Evolutionary conservation across 1,140 invertebrate genomes (phyloP), one percentile per base, ranked within the genome.

Genomic region (Pogonomyrmex californicus): DNA sequence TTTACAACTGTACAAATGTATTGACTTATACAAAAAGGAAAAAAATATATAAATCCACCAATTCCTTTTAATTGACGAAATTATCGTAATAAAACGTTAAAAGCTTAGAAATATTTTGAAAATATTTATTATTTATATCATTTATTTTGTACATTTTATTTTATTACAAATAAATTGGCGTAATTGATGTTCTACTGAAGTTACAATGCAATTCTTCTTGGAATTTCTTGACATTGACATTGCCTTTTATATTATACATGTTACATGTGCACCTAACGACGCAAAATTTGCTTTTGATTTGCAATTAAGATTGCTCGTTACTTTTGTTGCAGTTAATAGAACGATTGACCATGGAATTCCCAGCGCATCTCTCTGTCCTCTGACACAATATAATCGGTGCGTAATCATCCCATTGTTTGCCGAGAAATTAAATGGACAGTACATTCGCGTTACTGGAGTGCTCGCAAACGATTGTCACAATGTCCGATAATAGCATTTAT

Each of bases 401-500:
- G 79, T 83, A 83, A 83, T 83, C 79, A 75, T 83, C 79, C 79
- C 68, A 83, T 83, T 83, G 79, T 83, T 83, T 83, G 79, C 79
- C 79, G 79, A 83, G 79, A 83, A 83, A 83, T 83, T 83, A 83
- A 83, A 83, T 75, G 68, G 79, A 73, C 79, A 62, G 79, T 73
- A 38, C 79, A 75, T 75, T 75, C 54, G 79, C 68, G 79, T 83
- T 60, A 54, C 68, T 49, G 68, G 68, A 83, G 79, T 49, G 79
- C 79, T 73, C 68, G 79, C 41, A 44, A 54, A 62, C 79, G 68
- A 83, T 73, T 75, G 68, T 75, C 79, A 83, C 68, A 75, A 70
- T 71, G 54, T 83, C 68, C 79, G 68, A 83, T 83, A 83, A 83
- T 83, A 62, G 68, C 68, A 83, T 83, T 83, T 83, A 83, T 83